These are phyloP conservation scores for Ectobius pallidus DNA, from an alignment of 2,888 invertebrate species.

Conservation along the genomic window DNA sequence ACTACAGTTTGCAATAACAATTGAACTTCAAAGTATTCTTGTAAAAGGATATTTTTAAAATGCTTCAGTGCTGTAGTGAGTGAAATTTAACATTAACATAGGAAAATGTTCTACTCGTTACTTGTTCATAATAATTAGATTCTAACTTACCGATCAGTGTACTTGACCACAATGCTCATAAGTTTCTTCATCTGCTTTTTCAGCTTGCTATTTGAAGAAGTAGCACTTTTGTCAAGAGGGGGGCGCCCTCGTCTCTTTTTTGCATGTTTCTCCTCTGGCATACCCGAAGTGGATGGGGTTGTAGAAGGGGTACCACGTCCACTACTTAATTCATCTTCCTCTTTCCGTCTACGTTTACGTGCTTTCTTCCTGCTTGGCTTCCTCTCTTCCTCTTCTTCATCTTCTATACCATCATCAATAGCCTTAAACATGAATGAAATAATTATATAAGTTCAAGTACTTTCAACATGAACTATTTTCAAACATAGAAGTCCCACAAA, in stretches of 20 bases:
- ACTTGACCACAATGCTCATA: slow-evolving; percentile 57
- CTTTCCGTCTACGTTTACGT: slow-evolving; percentile 46
- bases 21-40: too few relatives aligned
- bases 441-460: neutral
- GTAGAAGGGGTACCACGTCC: neutral
- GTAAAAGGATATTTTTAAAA: too few relatives aligned
- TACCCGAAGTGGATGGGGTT: neutral
- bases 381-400: slow-evolving; percentile 46
- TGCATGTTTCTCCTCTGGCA: slow-evolving; percentile 33
- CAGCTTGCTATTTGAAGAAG: slow-evolving; percentile 46
- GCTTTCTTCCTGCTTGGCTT: slow-evolving; percentile 44
- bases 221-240: slow-evolving; percentile 39
- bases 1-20: too few relatives aligned
- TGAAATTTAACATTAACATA: too few relatives aligned
- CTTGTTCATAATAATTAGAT: too few relatives aligned
- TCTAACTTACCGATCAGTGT: slow-evolving; percentile 55
- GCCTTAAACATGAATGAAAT: slow-evolving; percentile 37
- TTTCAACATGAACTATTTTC: neutral
- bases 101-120: too few relatives aligned
- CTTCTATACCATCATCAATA: slow-evolving; percentile 46
- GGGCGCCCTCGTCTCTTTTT: slow-evolving; percentile 43
- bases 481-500: too few relatives aligned
- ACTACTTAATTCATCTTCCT: slow-evolving; percentile 46
- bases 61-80: too few relatives aligned
- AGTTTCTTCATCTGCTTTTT: slow-evolving; percentile 56